Evolutionary conservation across 1,140 invertebrate genomes (phyloP).

Genomic region (Sogatella furcifera): DNA sequence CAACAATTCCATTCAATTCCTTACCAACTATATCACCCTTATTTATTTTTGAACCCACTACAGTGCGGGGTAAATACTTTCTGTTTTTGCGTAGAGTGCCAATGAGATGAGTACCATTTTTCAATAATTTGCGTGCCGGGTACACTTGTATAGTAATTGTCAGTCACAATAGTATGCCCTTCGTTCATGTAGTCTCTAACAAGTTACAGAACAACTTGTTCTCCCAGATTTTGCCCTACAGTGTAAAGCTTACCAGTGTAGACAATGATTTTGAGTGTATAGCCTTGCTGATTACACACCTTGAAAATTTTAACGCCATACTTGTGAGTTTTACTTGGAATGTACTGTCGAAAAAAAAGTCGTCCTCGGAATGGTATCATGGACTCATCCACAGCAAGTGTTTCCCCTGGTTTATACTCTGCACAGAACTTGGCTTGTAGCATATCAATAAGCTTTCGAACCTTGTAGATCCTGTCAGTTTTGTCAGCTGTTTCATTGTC

Average conservation of each 20-base stretch:
- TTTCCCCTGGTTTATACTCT: constrained; percentile 17
- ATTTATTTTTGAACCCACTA: constrained; percentile 27
- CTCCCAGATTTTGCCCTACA: neutral
- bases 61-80: constrained; percentile 14
- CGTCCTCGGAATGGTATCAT: constrained; percentile 30
- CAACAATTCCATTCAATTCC: constrained; percentile 27
- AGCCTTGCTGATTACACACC: constrained; percentile 24
- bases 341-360: constrained; percentile 30
- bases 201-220: neutral
- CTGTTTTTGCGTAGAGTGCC: constrained; percentile 19
- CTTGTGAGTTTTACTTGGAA: constrained; percentile 28
- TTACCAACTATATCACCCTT: constrained; percentile 25
- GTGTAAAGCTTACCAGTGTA: constrained; percentile 20
- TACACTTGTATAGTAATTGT: constrained; percentile 34
- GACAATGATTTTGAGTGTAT: constrained; percentile 21
- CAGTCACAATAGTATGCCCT: constrained; percentile 31
- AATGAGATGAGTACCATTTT: constrained; percentile 28
- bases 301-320: constrained; percentile 31
- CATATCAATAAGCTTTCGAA: neutral
- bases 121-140: constrained; percentile 28
- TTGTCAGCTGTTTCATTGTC: neutral
- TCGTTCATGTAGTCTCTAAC: constrained; percentile 20
- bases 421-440: constrained; percentile 5
- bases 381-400: constrained; percentile 30
- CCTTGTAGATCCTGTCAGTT: neutral